Evolutionary conservation across 2,797 vertebrate species (phyloP).

Genomic region (Bovichtus variegatus): DNA sequence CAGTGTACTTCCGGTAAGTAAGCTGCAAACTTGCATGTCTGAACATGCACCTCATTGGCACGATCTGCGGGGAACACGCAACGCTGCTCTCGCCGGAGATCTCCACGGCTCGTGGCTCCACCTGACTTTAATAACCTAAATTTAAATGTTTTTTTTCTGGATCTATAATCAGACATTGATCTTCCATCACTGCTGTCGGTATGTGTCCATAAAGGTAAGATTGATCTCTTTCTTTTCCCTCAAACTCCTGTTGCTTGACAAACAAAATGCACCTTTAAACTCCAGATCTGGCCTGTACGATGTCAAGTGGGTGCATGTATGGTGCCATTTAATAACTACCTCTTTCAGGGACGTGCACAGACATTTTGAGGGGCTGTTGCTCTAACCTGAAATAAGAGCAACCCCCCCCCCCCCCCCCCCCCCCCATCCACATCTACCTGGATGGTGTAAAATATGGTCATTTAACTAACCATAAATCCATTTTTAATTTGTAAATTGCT

Average conservation of each 20-base stretch:
- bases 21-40: neutral
- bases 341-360: no score
- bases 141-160: neutral
- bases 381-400: no score
- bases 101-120: neutral
- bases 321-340: no score
- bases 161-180: neutral
- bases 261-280: neutral
- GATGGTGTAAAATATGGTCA: no score
- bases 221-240: neutral
- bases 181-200: neutral
- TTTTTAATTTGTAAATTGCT: no score
- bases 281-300: neutral
- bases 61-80: neutral
- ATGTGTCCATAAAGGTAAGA: conserved; percentile 53
- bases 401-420: no score
- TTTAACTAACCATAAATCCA: no score
- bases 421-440: no score
- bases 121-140: neutral
- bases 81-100: neutral
- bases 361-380: no score
- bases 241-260: conserved; percentile 17
- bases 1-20: conserved; percentile 12
- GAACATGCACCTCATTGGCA: neutral
- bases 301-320: neutral